Conservation (phyloP, 2,888 invertebrate genomes). For the Andricus curvator region DNA sequence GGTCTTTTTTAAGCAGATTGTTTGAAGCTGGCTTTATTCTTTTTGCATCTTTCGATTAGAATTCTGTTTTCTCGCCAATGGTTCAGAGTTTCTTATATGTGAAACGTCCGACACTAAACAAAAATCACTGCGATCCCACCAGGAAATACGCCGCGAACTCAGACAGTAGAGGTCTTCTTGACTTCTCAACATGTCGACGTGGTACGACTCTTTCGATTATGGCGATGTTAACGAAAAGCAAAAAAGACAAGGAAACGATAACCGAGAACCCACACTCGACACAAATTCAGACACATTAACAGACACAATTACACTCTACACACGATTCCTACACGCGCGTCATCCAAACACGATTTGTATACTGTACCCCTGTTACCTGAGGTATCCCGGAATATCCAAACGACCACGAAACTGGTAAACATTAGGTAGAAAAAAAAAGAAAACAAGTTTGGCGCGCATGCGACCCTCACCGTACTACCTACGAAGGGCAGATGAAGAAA, state of each 20-base stretch:
- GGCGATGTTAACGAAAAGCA: constrained; percentile 64
- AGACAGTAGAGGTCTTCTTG: constrained; percentile 48
- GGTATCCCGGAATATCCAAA: constrained; percentile 31
- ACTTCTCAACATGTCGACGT: constrained; percentile 55
- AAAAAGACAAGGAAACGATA: constrained; percentile 49
- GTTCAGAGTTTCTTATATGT: background rate
- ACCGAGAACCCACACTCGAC: constrained; percentile 47
- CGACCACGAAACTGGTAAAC: constrained; percentile 40
- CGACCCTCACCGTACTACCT: constrained; percentile 55
- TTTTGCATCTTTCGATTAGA: background rate
- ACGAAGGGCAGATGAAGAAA: constrained; percentile 56
- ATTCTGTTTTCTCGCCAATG: background rate
- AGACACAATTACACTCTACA: constrained; percentile 27
- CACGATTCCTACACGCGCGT: constrained; percentile 41
- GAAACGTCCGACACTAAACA: constrained; percentile 36
- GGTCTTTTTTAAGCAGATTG: background rate
- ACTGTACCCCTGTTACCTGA: constrained; percentile 38
- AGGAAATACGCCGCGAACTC: constrained; percentile 53
- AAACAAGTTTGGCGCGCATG: constrained; percentile 43
- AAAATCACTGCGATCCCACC: constrained; percentile 63
- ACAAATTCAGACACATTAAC: constrained; percentile 49
- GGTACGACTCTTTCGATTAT: constrained; percentile 67
- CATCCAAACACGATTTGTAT: constrained; percentile 47
- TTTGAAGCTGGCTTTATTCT: background rate
- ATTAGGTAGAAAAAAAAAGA: constrained; percentile 35